Conservation (phyloP, 2,888 invertebrate species). For the Mythimna loreyi region DNA sequence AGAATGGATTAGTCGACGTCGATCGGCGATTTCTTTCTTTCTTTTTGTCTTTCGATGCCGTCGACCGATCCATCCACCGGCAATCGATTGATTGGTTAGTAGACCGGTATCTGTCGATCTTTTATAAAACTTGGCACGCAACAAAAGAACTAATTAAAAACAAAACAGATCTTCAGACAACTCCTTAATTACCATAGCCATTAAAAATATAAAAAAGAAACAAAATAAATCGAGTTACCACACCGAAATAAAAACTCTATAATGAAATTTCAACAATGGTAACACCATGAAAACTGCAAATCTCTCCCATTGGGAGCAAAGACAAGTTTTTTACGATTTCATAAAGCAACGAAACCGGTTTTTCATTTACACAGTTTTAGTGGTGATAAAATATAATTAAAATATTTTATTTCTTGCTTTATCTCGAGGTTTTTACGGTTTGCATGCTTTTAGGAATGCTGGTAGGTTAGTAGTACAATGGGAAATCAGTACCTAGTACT, state of each 20-base stretch:
- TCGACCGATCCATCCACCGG: too few relatives aligned
- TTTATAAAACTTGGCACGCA: constrained; percentile 8
- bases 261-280: constrained; percentile 87
- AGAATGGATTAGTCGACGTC: too few relatives aligned
- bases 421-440: constrained; percentile 86
- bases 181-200: constrained; percentile 62
- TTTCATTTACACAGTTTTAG: constrained; percentile 91
- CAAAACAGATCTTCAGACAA: constrained; percentile 45
- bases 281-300: constrained; percentile 84
- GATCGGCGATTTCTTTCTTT: too few relatives aligned
- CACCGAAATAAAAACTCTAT: constrained; percentile 72
- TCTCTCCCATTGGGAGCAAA: constrained; percentile 72
- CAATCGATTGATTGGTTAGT: too few relatives aligned
- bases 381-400: constrained; percentile 91
- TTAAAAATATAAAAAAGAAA: constrained; percentile 62
- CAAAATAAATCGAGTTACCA: constrained; percentile 66
- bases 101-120: too few relatives aligned
- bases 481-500: constrained; percentile 16
- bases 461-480: constrained; percentile 70
- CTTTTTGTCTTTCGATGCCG: too few relatives aligned
- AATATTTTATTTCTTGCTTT: constrained; percentile 88
- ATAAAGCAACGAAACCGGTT: constrained; percentile 88
- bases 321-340: constrained; percentile 90
- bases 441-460: constrained; percentile 79
- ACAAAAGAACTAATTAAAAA: constrained; percentile 32